Base-by-base conservation (phyloP, 23 tunicate genomes). In the Trididemnum clinides region DNA sequence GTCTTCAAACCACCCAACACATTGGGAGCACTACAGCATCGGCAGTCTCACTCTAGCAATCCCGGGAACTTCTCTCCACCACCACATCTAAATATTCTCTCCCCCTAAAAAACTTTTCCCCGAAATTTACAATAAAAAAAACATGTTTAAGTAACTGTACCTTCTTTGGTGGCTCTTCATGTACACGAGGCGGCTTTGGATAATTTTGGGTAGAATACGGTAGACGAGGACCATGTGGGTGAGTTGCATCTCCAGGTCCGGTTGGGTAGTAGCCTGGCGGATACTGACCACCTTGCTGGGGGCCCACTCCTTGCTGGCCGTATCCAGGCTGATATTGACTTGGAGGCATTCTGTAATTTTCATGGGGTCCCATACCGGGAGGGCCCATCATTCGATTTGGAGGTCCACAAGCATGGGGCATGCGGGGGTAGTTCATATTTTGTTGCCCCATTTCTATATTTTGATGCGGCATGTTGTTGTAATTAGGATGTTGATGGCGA, bases 321-420 rank as follows among this genome's bases (percentile, higher is more conserved):
- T 78, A 78, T 2, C 83, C 66, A 26, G 66, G 1, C 20, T 35
- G 66, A 78, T 25, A 78, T 4, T 51, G 83, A 12, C 28, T 20
- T 21, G 82, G 34, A 0, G 82, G 72, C 81, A 80, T 80, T 29
- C 65, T 27, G 15, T 70, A 83, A 21, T 30, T 37, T 32, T 57
- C 80, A 30, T 73, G 80, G 28, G 85, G 28, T 1, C 57, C 50
- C 82, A 85, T 85, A 0, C 80, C 82, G 15, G 57, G 82, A 34
- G 90, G 90, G 3, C 85, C 91, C 91, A 87, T 87, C 71, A 80
- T 51, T 15, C 91, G 36, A 1, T 87, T 80, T 6, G 64, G 91
- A 49, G 64, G 34, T 5, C 87, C 87, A n/a, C n/a, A n/a, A 19
- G 87, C 69, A 73, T 85, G 88, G 33, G 85, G 72, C 91, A 87